phyloP scores from a whole-genome alignment of 37 sponge, comb jelly and placozoan species.

The Cliona cf. orientalis region DNA sequence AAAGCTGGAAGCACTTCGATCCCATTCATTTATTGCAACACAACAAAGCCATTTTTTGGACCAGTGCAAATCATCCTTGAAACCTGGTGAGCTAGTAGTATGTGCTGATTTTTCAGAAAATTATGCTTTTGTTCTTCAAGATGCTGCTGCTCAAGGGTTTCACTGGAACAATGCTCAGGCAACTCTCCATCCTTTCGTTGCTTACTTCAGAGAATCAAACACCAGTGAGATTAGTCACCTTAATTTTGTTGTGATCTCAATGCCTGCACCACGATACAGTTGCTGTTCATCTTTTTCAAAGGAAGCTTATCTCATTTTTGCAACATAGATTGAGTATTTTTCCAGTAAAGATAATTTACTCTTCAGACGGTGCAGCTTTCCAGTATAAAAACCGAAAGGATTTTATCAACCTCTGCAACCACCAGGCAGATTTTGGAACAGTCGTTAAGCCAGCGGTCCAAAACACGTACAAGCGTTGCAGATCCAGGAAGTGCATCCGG shows the following conservation, averaged over 20 bases:
- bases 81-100: slow-evolving; percentile 1
- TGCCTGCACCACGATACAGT: slow-evolving; percentile 46
- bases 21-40: slow-evolving; percentile 28
- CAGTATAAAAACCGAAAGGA: slow-evolving; percentile 58
- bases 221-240: not conserved
- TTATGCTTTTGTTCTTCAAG: slow-evolving; percentile 54
- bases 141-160: slow-evolving; percentile 56
- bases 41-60: slow-evolving; percentile 8
- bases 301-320: slow-evolving; percentile 24
- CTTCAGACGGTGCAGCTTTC: slow-evolving; percentile 18
- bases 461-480: too few relatives aligned
- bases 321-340: not conserved
- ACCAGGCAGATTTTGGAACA: slow-evolving; percentile 43
- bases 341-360: slow-evolving; percentile 35
- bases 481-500: too few relatives aligned
- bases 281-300: slow-evolving; percentile 40
- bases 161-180: slow-evolving; percentile 66
- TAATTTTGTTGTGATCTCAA: slow-evolving; percentile 14
- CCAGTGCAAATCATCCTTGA: not conserved
- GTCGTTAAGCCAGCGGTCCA: too few relatives aligned
- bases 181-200: slow-evolving; percentile 28
- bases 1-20: slow-evolving; percentile 17
- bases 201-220: not conserved
- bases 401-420: slow-evolving; percentile 33
- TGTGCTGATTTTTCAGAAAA: slow-evolving; percentile 31